Conservation (phyloP, 2,113 vertebrate species). For the Dascyllus trimaculatus region DNA sequence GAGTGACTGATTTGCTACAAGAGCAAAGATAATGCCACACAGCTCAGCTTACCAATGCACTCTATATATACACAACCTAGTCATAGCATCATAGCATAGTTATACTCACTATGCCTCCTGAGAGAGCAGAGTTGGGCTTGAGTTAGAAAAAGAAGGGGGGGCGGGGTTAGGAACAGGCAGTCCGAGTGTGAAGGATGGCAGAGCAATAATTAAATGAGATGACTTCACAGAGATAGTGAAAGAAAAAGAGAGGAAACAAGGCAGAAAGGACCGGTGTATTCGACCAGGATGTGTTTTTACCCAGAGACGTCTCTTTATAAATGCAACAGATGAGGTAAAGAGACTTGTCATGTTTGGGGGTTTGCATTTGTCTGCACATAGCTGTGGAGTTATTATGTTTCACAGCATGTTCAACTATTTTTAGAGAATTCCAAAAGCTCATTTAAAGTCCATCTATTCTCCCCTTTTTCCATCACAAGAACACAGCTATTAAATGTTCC, state of each 20-base stretch:
- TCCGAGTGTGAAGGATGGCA: constrained; percentile 1
- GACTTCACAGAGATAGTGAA: neutral
- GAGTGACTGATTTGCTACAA: constrained; percentile 25
- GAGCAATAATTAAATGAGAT: neutral
- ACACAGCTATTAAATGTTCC: neutral
- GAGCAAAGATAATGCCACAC: constrained; percentile 44
- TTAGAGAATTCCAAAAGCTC: no score
- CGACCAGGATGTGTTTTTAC: neutral
- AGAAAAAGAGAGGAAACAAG: neutral
- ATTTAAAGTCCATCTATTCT: no score
- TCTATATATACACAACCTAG: constrained; percentile 59
- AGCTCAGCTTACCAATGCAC: constrained; percentile 36
- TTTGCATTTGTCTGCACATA: no score
- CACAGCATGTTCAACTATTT: no score
- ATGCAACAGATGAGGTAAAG: neutral
- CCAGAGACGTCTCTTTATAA: neutral
- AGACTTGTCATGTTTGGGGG: no score
- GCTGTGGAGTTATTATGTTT: no score
- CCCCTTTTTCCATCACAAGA: no score
- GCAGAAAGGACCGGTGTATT: neutral
- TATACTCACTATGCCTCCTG: constrained; percentile 45
- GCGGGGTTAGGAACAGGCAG: neutral
- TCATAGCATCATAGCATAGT: constrained; percentile 40
- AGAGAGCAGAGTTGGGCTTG: neutral
- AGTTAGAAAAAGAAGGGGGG: constrained; percentile 13